Evolutionary conservation across 1,140 invertebrate genomes (phyloP), one percentile per base, ranked within the genome.

Genomic region (Capitella teleta): DNA sequence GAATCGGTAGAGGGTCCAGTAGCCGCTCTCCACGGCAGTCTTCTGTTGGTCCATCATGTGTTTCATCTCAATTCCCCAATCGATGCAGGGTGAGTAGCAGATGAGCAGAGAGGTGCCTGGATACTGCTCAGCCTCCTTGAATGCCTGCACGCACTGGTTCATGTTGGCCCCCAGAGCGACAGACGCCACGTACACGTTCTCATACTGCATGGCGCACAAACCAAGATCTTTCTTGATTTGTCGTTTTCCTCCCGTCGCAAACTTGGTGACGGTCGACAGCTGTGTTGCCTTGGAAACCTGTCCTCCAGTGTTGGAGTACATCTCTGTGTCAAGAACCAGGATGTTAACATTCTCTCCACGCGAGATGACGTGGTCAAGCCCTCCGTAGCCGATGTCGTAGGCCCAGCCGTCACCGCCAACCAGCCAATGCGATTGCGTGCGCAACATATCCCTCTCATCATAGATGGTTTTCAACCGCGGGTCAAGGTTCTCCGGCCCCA

Each of bases 61-160:
- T 23, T 53, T 53, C 52, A 53, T 53, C 19, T 53, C 52, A 24
- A 53, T 53, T 14, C 52, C 52, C 52, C 52, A 53, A 37, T 53
- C 52, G 28, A 53, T 53, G 38, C 52, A 53, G 1, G 52, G 52
- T 24, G 52, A 49, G 26, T 53, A 53, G 52, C 46, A 46, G 37
- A 53, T 53, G 21, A 53, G 40, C 14, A 53, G 37, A 6, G 52
- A 53, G 19, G 52, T 53, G 30, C 52, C 52, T 18, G 19, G 19
- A 42, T 41, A 49, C 18, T 32, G 34, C 47, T 53, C 52, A 0
- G 52, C 52, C 30, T 53, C 52, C 32, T 53, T 53, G 40, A 53
- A 53, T 12, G 52, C 47, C 36, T 49, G 46, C n/a, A 53, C 52
- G 24, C 46, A 49, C 37, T 53, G 52, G 47, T 53, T 53, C 46